Base-by-base conservation (phyloP, 2,797 vertebrate species). In the Rousettus madagascariensis region DNA sequence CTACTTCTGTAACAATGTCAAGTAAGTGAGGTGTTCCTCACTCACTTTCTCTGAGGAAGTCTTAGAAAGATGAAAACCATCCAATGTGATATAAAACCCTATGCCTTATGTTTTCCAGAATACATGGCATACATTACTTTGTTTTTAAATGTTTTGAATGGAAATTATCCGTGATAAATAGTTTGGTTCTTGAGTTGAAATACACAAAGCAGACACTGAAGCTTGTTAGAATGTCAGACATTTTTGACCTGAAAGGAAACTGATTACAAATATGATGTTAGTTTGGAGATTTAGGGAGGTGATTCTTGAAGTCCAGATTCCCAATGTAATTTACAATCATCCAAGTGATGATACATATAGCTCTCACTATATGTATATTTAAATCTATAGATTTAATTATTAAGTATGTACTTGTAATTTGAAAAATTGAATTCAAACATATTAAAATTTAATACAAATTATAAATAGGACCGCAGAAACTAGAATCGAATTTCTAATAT, bases 201-300 rank as follows among this genome's bases (percentile, higher is more conserved):
- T 55, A 46, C 8, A 41, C 2, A 90, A 69, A 77, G 4, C 5
- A 16, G 17, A 5, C 36, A 46, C 7, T 69, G 49, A 65, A 89
- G 51, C 16, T 49, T 93, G 4, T 86, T 86, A 63, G 2, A 91
- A 33, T 87, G 13, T 90, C 55, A 33, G 24, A 91, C 7, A 92
- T 80, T 87, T 90, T 80, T 63, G 2, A 86, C 6, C 20, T 74
- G 59, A 84, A 93, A 78, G 20, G 30, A 19, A 87, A 74, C 38
- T 91, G 83, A 90, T 95, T 80, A 55, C 41, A 97, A 94, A 72
- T 87, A 12, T 80, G 77, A 93, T 51, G 94, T 92, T 30, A 90
- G 43, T 66, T 79, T 80, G 68, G 61, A 8, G 49, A 43, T 66
- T 83, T 57, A 28, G 24, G n/a, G 15, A 78, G 22, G 6, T 79